These are phyloP conservation scores for Caenorhabditis parvicauda DNA, from an alignment of 2,888 invertebrate genomes.

Conservation along the genomic window DNA sequence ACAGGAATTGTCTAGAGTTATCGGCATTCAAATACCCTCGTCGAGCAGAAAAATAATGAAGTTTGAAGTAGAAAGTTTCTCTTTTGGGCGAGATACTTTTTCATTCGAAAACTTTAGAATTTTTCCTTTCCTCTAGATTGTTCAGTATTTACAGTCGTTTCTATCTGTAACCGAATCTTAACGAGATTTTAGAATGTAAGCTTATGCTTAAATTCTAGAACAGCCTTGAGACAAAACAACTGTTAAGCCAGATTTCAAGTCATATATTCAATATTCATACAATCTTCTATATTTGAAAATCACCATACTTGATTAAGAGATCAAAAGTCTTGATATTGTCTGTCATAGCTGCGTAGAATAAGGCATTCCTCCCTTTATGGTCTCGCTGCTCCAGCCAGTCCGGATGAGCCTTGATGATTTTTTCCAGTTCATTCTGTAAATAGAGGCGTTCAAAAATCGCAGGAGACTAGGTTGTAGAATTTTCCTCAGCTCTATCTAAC, in stretches of 20 bases:
- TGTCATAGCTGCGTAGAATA: constrained; percentile 37
- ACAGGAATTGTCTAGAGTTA: neutral
- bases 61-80: too few species aligned
- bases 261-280: neutral
- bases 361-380: constrained; percentile 26
- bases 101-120: neutral
- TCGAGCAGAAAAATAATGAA: too few species aligned
- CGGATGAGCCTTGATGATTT: constrained; percentile 5
- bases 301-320: constrained; percentile 26
- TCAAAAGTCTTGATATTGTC: constrained; percentile 37
- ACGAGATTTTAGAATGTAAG: too few species aligned
- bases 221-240: too few species aligned
- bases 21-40: neutral
- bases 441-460: neutral
- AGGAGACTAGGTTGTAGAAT: neutral
- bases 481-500: too few species aligned
- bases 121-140: neutral
- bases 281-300: neutral
- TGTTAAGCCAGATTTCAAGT: too few species aligned
- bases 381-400: constrained; percentile 17
- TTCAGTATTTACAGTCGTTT: too few species aligned
- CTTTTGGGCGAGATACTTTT: too few species aligned
- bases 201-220: too few species aligned
- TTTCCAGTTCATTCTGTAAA: constrained; percentile 6
- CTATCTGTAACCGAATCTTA: too few species aligned